Conservation (phyloP, 2,797 vertebrate genomes). For the Gadopsis marmoratus region DNA sequence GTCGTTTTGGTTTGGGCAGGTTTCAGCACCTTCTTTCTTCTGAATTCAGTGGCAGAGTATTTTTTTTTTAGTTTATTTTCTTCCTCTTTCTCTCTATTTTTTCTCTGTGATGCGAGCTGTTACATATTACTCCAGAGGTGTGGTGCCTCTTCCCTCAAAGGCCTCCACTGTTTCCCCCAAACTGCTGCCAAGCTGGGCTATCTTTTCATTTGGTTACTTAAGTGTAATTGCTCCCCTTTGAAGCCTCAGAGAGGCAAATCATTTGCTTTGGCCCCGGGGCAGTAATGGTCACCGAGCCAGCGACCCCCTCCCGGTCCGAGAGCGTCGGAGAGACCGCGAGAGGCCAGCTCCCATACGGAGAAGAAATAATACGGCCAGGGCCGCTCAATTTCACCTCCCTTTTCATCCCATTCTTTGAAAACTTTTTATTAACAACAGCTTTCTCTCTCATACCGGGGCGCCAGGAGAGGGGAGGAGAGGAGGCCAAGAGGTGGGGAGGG, state of each 20-base stretch:
- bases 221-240: conserved; percentile 91
- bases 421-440: conserved; percentile 91
- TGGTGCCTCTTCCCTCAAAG: conserved; percentile 87
- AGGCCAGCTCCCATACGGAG: conserved; percentile 88
- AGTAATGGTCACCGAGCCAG: conserved; percentile 85
- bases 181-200: conserved; percentile 88
- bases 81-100: conserved; percentile 36
- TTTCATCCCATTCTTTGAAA: conserved; percentile 90
- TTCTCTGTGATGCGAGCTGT: conserved; percentile 78
- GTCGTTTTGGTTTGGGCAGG: conserved; percentile 78
- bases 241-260: conserved; percentile 91
- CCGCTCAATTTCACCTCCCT: conserved; percentile 88
- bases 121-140: conserved; percentile 86
- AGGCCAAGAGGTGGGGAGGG: conserved; percentile 47
- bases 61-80: conserved; percentile 75
- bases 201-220: conserved; percentile 93
- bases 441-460: conserved; percentile 81
- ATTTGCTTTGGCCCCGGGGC: conserved; percentile 89
- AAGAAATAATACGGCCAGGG: conserved; percentile 87
- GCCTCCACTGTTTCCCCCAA: conserved; percentile 85
- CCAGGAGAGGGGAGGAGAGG: conserved; percentile 75
- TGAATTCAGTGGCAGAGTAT: conserved; percentile 73
- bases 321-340: conserved; percentile 85
- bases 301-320: conserved; percentile 83
- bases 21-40: conserved; percentile 67